Percentiles rank a stretch among this genome's conserved stretches.
These are phyloP conservation scores for Peromyscus attwateri DNA, from an alignment of 2,797 vertebrate genomes.

Conservation along the genomic window DNA sequence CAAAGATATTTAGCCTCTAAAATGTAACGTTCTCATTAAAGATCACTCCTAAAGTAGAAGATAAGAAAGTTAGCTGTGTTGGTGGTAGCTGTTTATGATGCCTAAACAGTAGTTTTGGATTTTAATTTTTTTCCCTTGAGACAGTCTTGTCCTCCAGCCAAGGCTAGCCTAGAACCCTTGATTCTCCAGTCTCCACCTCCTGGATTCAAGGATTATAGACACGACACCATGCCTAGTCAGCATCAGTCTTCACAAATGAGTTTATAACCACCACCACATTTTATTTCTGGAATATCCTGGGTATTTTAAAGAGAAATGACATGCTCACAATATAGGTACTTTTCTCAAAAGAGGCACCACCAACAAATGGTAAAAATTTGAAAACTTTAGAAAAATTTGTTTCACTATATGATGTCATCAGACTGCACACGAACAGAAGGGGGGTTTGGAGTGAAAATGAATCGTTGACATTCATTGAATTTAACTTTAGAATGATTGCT, in stretches of 20 bases:
- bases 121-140: not conserved
- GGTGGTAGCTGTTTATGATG: not conserved
- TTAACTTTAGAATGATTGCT: constrained; percentile 1
- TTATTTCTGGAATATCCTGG: not conserved
- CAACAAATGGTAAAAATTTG: not conserved
- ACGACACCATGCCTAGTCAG: not conserved
- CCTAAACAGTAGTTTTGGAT: not conserved
- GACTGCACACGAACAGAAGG: not conserved
- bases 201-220: not conserved
- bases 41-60: not conserved
- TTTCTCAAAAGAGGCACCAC: not conserved
- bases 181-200: not conserved
- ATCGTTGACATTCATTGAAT: not conserved
- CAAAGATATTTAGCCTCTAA: not conserved
- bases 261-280: not conserved
- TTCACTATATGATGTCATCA: not conserved
- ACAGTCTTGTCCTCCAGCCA: not conserved
- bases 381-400: constrained; percentile 1
- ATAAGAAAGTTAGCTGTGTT: not conserved
- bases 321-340: not conserved
- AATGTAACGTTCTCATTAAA: not conserved
- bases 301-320: not conserved
- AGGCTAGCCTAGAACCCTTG: not conserved
- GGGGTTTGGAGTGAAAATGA: not conserved
- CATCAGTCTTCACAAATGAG: not conserved